Percentiles rank a stretch among this genome's conserved stretches.
phyloP scores from a whole-genome alignment of 2,888 invertebrate species.

The Drosophila nr. perissopoda region DNA sequence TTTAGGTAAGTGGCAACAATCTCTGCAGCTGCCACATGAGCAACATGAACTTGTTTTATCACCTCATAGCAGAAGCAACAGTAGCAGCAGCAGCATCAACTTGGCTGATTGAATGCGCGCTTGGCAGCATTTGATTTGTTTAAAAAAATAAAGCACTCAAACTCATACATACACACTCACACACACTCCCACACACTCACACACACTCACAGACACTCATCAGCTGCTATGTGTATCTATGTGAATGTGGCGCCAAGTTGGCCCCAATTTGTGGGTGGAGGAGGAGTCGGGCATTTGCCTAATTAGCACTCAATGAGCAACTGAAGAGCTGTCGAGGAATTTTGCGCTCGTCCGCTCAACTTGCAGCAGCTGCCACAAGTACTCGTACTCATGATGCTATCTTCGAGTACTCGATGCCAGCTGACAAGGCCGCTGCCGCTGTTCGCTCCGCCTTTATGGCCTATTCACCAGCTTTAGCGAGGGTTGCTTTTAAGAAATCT shows the following conservation, averaged over 20 bases:
- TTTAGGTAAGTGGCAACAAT: conserved; percentile 33
- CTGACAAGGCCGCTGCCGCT: conserved; percentile 47
- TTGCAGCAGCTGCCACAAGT: conserved; percentile 49
- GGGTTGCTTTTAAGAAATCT: conserved; percentile 75
- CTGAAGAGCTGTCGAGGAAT: conserved; percentile 59
- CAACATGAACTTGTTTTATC: conserved; percentile 72
- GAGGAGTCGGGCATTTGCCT: conserved; percentile 73
- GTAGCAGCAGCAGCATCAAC: conserved; percentile 43
- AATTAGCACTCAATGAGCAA: conserved; percentile 76
- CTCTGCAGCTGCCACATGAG: conserved; percentile 32
- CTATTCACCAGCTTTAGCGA: conserved; percentile 43
- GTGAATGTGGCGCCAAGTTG: conserved; percentile 78
- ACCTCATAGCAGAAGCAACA: conserved; percentile 53
- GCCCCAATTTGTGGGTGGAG: conserved; percentile 75
- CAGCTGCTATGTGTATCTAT: conserved; percentile 47
- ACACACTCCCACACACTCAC: no score
- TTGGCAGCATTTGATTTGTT: conserved; percentile 82
- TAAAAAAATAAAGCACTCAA: conserved; percentile 74
- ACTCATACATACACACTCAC: conserved; percentile 19
- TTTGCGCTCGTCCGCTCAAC: conserved; percentile 40
- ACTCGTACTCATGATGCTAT: conserved; percentile 30
- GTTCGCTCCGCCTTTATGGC: conserved; percentile 33
- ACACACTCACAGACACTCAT: conserved; percentile 16
- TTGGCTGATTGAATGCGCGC: conserved; percentile 75
- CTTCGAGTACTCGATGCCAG: conserved; percentile 45